Conservation (phyloP, 2,797 vertebrate species). For the Leuciscus waleckii region DNA sequence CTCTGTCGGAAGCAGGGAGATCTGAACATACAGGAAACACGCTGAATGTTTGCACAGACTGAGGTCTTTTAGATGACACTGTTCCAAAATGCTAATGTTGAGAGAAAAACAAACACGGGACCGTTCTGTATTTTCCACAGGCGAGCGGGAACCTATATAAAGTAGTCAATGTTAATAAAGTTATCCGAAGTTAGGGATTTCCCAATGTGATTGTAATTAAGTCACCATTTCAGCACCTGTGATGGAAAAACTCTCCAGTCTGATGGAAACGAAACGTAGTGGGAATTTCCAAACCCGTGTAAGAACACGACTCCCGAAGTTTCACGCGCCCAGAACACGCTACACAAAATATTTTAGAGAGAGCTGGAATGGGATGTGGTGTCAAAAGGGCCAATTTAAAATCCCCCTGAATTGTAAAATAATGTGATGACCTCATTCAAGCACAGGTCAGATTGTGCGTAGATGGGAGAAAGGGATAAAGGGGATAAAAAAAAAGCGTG, state of each 20-base stretch:
- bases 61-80: constrained; percentile 11
- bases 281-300: constrained; percentile 70
- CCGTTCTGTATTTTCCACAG: not conserved
- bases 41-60: constrained; percentile 29
- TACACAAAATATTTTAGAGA: constrained; percentile 8
- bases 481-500: constrained; percentile 20
- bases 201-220: constrained; percentile 65
- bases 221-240: constrained; percentile 69
- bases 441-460: constrained; percentile 50
- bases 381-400: constrained; percentile 52
- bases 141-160: not conserved
- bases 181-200: constrained; percentile 54
- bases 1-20: constrained; percentile 15
- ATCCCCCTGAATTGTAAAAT: constrained; percentile 65
- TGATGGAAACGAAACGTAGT: constrained; percentile 60
- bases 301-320: not conserved
- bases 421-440: constrained; percentile 59
- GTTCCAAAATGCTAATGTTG: not conserved
- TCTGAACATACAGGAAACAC: constrained; percentile 18
- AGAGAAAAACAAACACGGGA: constrained; percentile 25
- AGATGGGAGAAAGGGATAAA: constrained; percentile 45
- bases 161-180: constrained; percentile 27
- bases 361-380: not conserved
- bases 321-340: constrained; percentile 4
- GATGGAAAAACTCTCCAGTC: constrained; percentile 65